Evolutionary conservation across 1,140 invertebrate genomes (phyloP), one percentile per base, ranked within the genome.

Genomic region (Homarus americanus): DNA sequence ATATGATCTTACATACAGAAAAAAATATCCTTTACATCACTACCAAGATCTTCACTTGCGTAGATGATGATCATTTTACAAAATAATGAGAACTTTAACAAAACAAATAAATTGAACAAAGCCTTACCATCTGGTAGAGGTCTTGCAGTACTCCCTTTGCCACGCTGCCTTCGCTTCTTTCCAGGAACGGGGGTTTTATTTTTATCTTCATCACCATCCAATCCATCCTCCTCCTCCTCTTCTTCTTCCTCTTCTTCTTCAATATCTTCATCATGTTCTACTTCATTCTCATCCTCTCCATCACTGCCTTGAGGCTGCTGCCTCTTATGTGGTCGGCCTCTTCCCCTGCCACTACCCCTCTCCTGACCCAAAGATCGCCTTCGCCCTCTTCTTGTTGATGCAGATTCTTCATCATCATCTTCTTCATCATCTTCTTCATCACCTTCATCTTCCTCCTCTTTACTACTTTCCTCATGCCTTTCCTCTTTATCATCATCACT

Each of bases 61-160:
- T n/a, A n/a, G n/a, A n/a, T n/a, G n/a, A 49, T 49, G 44, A 49
- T 49, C 44, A 4, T 49, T 17, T 2, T 17, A 58, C 53, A 10
- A 58, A 5, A 2, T 10, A 20, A 20, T 58, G 24, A 58, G 24
- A 4, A 58, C 17, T 58, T 4, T 58, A 20, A 15, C 17, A 58
- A 58, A 58, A 58, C 24, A 15, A 58, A 58, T 58, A 49, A 7
- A 4, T 49, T 9, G 69, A 41, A 1, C n/a, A 12, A 49, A 36
- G 3, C 63, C 76, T 87, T 44, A 87, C 85, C 85, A 87, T 87
- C 85, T 28, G 85, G 85, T 20, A 87, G n/a, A 12, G 85, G 85
- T 36, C 85, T 78, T 34, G 85, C 49, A 28, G 85, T 80, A 44
- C 85, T 87, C 32, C 85, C 85, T 66, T 87, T 87, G 49, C 85